phyloP scores from a whole-genome alignment of 2,797 vertebrate genomes.

The Heterohyrax brucei region DNA sequence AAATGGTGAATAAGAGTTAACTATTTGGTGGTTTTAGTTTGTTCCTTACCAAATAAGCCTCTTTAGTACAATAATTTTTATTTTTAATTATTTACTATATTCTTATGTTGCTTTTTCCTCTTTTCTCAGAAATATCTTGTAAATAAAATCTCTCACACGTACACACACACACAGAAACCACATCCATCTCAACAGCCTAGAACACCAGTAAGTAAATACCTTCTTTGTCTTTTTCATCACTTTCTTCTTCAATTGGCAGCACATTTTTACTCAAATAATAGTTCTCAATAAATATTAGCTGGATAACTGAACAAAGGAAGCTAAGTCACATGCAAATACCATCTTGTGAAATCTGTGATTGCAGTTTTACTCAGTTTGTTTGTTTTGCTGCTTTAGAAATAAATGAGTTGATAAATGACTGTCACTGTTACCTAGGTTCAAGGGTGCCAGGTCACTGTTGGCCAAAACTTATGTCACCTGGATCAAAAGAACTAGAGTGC shows the following conservation, averaged over 20 bases:
- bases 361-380: neutral
- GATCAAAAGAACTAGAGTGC: neutral
- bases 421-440: neutral
- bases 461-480: neutral
- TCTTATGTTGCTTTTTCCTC: neutral
- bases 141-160: neutral
- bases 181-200: neutral
- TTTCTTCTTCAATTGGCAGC: neutral
- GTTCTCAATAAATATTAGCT: neutral
- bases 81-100: neutral
- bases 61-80: neutral
- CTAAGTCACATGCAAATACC: neutral
- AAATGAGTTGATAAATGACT: neutral
- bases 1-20: neutral
- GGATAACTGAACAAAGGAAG: neutral
- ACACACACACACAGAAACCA: neutral
- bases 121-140: neutral
- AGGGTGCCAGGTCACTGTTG: neutral
- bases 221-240: neutral
- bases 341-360: neutral
- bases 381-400: neutral
- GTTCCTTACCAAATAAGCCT: conserved; percentile 33
- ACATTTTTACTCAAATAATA: neutral
- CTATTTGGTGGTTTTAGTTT: neutral
- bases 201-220: neutral